A percentile compares a stretch with the other conserved stretches of the same genome.
Evolutionary conservation across 2,888 invertebrate genomes (phyloP).

Genomic region (Epirrita christyi): DNA sequence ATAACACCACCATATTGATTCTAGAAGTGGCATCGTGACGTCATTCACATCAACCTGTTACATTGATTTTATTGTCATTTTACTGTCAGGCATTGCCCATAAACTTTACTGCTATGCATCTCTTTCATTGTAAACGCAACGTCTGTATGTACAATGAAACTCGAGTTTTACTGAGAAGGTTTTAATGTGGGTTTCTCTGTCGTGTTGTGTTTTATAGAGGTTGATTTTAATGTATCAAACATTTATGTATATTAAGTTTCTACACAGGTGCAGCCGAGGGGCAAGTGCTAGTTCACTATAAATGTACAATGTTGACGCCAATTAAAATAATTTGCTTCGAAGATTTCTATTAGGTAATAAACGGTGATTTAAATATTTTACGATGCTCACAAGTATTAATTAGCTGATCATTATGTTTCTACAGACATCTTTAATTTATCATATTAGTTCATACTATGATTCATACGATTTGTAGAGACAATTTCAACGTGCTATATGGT

Average conservation of each 20-base stretch:
- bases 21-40: slow-evolving; percentile 39
- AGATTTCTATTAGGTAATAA: slow-evolving; percentile 44
- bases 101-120: no score
- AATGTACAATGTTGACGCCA: slow-evolving; percentile 50
- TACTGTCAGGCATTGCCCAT: slow-evolving; percentile 39
- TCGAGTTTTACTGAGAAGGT: no score
- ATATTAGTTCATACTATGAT: slow-evolving; percentile 12
- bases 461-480: no score
- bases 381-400: slow-evolving; percentile 33
- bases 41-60: slow-evolving; percentile 44
- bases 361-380: slow-evolving; percentile 44
- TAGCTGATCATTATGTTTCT: slow-evolving; percentile 30
- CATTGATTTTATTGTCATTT: slow-evolving; percentile 56
- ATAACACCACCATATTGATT: slow-evolving; percentile 29
- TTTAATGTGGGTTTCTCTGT: no score
- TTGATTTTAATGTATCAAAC: no score
- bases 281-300: slow-evolving; percentile 6
- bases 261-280: no score
- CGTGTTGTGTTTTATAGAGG: no score
- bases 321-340: slow-evolving; percentile 52
- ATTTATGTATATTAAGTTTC: no score
- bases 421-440: slow-evolving; percentile 23
- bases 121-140: no score
- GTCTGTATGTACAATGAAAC: no score
- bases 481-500: no score